Evolutionary conservation across 1,140 invertebrate genomes (phyloP), one percentile per base, ranked within the genome.

Genomic region (Cyrtorhinus lividipennis): DNA sequence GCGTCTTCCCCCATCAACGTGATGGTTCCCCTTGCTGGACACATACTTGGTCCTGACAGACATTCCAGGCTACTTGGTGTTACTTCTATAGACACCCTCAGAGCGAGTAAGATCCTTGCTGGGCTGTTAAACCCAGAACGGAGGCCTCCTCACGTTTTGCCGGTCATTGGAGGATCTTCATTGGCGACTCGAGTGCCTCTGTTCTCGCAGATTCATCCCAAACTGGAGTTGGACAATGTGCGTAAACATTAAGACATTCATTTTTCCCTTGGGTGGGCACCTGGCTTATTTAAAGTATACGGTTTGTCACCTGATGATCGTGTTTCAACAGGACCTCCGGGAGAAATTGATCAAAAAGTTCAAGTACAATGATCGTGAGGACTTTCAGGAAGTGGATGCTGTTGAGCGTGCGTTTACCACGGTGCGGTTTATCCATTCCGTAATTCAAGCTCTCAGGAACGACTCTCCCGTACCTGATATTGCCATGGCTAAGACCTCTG

Each of bases 401-500:
- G 48, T 53, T 20, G 48, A 53, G 20, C 10, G 48, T 5, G 48
- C 48, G 18, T 53, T 13, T 53, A 20, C 10, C 5, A 20, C 48
- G 18, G 48, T 53, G 10, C 10, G 48, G 3, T 53, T 53, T 20
- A 53, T 67, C 75, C 78, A n/a, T 73, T 80, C 44, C 80, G 80
- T 65, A 72, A 24, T 59, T 8, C 25, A 13, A 12, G 57, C 5
- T 10, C 5, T 81, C 26, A 72, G 73, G 65, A 78, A 78, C 2
- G 68, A 73, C 10, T 70, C 70, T 25, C 72, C 75, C 5, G 68
- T 81, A 0, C 63, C 77, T 12, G 81, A 82, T 67, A 79, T 74
- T 68, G 78, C 79, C 0, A 83, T 78, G 65, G 77, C 80, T 10
- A 71, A 68, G 30, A 76, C 75, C 0, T 72, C 71, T 24, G 67